Evolutionary conservation across 2,113 vertebrate genomes (phyloP).

Genomic region (Pantherophis guttatus): DNA sequence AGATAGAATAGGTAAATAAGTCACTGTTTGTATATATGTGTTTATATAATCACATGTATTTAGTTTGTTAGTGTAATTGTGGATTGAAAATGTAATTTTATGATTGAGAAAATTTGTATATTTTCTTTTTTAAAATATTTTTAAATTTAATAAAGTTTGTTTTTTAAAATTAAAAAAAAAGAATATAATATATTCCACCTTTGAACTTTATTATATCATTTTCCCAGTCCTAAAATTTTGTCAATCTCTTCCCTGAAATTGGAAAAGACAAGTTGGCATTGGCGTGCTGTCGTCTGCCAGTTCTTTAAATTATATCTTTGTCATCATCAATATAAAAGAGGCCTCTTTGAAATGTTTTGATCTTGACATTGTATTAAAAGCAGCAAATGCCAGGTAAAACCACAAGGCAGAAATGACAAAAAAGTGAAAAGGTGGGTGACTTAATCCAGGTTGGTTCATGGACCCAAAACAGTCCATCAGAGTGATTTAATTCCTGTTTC

Average conservation of each 20-base stretch:
- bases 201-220: background rate
- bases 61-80: no score
- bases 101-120: no score
- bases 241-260: background rate
- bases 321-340: background rate
- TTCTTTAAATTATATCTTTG: background rate
- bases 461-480: background rate
- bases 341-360: background rate
- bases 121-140: no score
- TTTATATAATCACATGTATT: no score
- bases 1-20: no score
- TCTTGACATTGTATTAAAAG: background rate
- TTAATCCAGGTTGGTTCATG: background rate
- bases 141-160: no score
- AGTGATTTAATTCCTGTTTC: background rate
- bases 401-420: background rate
- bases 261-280: background rate
- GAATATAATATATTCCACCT: background rate
- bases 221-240: background rate
- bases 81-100: no score
- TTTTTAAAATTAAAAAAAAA: no score
- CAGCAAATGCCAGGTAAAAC: background rate
- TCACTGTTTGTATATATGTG: no score
- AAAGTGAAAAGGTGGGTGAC: constrained; percentile 19
- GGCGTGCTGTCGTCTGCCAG: background rate